Conservation (phyloP, 2,888 invertebrate species). For the Congeria kusceri region DNA sequence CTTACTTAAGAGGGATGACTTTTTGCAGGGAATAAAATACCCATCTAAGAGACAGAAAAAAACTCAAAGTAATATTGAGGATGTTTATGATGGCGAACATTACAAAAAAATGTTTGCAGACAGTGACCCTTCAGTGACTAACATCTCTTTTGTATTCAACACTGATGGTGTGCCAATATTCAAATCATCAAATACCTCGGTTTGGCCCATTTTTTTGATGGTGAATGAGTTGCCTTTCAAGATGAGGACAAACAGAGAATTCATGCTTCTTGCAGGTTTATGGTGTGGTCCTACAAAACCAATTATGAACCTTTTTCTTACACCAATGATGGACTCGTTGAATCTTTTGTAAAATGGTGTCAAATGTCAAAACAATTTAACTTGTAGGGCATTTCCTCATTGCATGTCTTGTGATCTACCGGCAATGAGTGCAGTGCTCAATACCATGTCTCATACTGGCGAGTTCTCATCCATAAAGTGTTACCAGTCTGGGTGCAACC, state of each 20-base stretch:
- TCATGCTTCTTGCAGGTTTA: slow-evolving; percentile 35
- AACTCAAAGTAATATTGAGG: slow-evolving; percentile 23
- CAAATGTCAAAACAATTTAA: too few species aligned
- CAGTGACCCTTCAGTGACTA: not conserved
- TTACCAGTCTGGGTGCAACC: too few species aligned
- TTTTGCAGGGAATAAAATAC: slow-evolving; percentile 6
- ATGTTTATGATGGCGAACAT: slow-evolving; percentile 29
- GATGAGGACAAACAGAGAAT: slow-evolving; percentile 22
- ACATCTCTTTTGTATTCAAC: slow-evolving; percentile 33
- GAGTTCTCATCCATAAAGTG: too few species aligned
- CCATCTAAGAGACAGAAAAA: slow-evolving; percentile 11
- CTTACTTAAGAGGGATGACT: slow-evolving; percentile 25
- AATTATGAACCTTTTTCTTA: slow-evolving; percentile 15
- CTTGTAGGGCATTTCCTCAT: not conserved
- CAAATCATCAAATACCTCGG: slow-evolving; percentile 29
- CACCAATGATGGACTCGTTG: slow-evolving; percentile 14
- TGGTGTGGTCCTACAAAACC: slow-evolving; percentile 44
- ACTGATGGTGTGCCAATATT: slow-evolving; percentile 42
- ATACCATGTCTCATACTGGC: too few species aligned
- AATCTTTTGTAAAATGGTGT: slow-evolving; percentile 14
- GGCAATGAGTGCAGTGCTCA: too few species aligned
- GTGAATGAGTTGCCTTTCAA: slow-evolving; percentile 30
- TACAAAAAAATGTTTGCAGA: slow-evolving; percentile 17
- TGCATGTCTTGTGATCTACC: slow-evolving; percentile 3
- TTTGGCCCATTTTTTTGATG: slow-evolving; percentile 41